Conservation (phyloP, 1,140 invertebrate species). For the Polypedilum pembai region DNA sequence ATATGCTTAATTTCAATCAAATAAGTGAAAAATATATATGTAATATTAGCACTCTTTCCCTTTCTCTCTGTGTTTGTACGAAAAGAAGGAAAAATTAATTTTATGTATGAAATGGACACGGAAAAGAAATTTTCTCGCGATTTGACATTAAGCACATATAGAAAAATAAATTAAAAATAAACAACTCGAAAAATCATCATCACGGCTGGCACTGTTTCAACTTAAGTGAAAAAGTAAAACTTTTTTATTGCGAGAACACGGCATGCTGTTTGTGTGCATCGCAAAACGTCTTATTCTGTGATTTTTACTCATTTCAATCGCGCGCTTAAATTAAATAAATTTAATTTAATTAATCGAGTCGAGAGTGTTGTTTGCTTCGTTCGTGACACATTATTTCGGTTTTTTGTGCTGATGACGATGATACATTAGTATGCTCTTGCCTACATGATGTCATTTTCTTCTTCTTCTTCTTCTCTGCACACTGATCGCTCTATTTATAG, state of each 20-base stretch:
- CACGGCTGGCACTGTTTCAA: slow-evolving; percentile 1
- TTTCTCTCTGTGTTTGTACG: no score
- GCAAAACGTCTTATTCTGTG: background rate
- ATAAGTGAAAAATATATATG: background rate
- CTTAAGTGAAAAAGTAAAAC: background rate
- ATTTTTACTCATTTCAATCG: background rate
- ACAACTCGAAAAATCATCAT: background rate
- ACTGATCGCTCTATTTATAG: background rate
- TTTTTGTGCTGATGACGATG: background rate
- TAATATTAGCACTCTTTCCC: background rate
- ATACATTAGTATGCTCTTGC: slow-evolving; percentile 10
- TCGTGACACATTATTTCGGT: slow-evolving; percentile 3
- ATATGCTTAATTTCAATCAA: slow-evolving; percentile 19
- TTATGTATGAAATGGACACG: slow-evolving; percentile 1
- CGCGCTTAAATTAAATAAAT: background rate
- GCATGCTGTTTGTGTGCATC: background rate
- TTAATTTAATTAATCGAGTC: slow-evolving; percentile 2
- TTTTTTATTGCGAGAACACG: background rate
- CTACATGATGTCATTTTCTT: background rate
- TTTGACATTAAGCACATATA: background rate
- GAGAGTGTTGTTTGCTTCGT: background rate
- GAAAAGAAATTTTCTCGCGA: background rate
- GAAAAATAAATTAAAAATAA: slow-evolving; percentile 7
- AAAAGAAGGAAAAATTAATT: background rate
- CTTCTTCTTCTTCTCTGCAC: background rate